A percentile compares a stretch with the other conserved stretches of the same genome.
These are phyloP conservation scores for Neuroscelio doddi DNA, from an alignment of 2,888 invertebrate species.

Conservation along the genomic window DNA sequence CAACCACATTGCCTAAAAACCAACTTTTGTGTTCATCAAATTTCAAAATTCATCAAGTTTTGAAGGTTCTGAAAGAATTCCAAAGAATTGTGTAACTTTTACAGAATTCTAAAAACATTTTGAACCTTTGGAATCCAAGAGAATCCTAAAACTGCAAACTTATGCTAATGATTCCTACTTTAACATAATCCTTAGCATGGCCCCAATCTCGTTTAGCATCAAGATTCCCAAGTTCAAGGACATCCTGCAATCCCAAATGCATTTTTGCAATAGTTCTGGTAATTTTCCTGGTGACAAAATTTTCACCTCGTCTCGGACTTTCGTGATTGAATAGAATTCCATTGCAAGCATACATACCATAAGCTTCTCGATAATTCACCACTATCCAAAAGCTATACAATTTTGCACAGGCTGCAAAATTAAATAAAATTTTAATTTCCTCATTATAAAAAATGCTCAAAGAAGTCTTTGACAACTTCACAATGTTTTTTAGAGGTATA, in stretches of 20 bases:
- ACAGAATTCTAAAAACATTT: too few relatives aligned
- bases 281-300: constrained; percentile 98
- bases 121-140: too few relatives aligned
- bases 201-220: constrained; percentile 99
- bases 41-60: too few relatives aligned
- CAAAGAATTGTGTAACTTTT: too few relatives aligned
- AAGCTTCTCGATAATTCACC: constrained; percentile 95
- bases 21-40: too few relatives aligned
- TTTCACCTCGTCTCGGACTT: constrained; percentile 95
- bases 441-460: too few relatives aligned
- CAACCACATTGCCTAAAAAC: too few relatives aligned
- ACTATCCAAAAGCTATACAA: constrained; percentile 97
- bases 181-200: constrained; percentile 95
- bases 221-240: constrained; percentile 92
- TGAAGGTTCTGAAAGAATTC: too few relatives aligned
- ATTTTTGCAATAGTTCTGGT: constrained; percentile 99
- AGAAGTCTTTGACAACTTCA: too few relatives aligned
- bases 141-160: too few relatives aligned
- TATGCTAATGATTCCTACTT: constrained; percentile 75
- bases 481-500: too few relatives aligned
- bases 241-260: constrained; percentile 86
- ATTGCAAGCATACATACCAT: constrained; percentile 95
- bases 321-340: constrained; percentile 98
- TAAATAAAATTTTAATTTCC: too few relatives aligned
- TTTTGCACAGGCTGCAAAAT: constrained; percentile 89